Evolutionary conservation across 2,797 vertebrate species (phyloP).

Genomic region (Novumbra hubbsi): DNA sequence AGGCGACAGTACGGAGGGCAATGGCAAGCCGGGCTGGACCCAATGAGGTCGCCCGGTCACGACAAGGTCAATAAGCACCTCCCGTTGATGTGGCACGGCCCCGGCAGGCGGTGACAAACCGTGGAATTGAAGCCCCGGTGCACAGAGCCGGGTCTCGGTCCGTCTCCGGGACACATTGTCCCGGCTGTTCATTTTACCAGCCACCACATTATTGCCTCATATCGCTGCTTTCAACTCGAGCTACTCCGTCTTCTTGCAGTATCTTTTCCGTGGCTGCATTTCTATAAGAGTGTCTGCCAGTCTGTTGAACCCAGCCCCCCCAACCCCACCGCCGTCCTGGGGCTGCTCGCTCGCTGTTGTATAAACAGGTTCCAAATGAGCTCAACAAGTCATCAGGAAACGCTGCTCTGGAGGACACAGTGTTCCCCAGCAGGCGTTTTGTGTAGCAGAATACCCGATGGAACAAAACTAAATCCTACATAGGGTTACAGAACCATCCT

Average conservation of each 20-base stretch:
- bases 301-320: conserved; percentile 13
- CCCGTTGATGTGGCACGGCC: too few species aligned
- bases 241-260: conserved; percentile 1
- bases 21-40: too few species aligned
- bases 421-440: conserved; percentile 40
- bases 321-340: neutral
- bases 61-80: too few species aligned
- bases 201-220: conserved; percentile 7
- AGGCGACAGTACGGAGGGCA: too few species aligned
- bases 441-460: conserved; percentile 25
- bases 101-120: too few species aligned
- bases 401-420: conserved; percentile 25
- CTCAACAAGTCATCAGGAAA: conserved; percentile 38
- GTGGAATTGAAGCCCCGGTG: too few species aligned
- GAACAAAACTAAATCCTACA: neutral
- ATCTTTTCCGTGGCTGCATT: conserved; percentile 4
- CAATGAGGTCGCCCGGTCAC: too few species aligned
- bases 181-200: neutral
- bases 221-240: neutral
- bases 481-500: neutral
- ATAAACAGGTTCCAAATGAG: conserved; percentile 47
- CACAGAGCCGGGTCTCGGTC: too few species aligned
- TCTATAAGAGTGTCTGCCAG: conserved; percentile 2
- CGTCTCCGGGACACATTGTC: neutral
- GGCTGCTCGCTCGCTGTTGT: conserved; percentile 16